A percentile compares a stretch with the other conserved stretches of the same genome.
These are phyloP conservation scores for Metacarcinus magister DNA, from an alignment of 2,888 invertebrate genomes.

Conservation along the genomic window DNA sequence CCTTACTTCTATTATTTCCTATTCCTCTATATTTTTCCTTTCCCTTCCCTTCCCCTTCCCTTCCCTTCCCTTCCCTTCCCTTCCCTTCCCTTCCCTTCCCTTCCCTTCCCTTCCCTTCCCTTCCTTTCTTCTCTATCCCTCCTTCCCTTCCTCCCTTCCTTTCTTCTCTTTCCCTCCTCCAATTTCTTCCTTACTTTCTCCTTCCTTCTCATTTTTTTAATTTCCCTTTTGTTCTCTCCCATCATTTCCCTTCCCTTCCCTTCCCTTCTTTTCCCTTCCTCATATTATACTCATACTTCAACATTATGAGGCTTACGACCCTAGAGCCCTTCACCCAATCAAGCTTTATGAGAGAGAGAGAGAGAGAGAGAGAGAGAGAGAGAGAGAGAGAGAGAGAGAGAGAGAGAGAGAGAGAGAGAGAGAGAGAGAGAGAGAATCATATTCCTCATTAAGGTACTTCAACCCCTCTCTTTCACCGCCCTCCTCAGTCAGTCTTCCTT, in stretches of 20 bases:
- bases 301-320: not conserved
- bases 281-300: not conserved
- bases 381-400: not conserved
- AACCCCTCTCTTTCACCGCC: not conserved
- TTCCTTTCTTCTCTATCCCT: not conserved
- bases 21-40: too few relatives aligned
- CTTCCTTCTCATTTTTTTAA: too few relatives aligned
- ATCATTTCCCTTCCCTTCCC: too few relatives aligned
- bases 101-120: not conserved
- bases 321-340: not conserved
- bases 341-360: not conserved
- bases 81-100: not conserved
- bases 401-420: too few relatives aligned
- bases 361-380: constrained; percentile 19
- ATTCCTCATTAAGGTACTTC: not conserved
- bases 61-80: not conserved
- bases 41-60: not conserved
- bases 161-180: not conserved
- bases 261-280: too few relatives aligned
- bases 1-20: too few relatives aligned
- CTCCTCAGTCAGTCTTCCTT: not conserved
- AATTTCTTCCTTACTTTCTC: too few relatives aligned
- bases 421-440: not conserved
- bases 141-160: too few relatives aligned
- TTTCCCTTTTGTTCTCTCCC: too few relatives aligned